Base-by-base conservation (phyloP, 2,113 vertebrate species). In the Pluvianellus socialis region DNA sequence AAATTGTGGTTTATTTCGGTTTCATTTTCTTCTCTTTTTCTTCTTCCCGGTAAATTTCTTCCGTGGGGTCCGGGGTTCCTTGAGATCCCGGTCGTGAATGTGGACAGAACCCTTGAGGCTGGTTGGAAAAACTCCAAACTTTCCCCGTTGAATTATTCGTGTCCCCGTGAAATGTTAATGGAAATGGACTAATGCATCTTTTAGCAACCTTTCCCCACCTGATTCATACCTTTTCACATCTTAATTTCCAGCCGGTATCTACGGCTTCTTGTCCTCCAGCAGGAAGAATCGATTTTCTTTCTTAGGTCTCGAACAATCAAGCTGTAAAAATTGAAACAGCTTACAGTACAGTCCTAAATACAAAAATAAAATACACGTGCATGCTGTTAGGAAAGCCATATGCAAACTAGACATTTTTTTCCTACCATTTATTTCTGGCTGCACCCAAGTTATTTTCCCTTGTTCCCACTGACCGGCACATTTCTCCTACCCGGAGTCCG, bases 331-430 rank as follows among this genome's bases (percentile, higher is more conserved):
- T 10, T 3, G 6, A 35, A 71, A 9, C 44, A 10, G 33, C 3
- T 33, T 32, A 28, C 16, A 24, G 52, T 19, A 32, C 13, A 12
- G 11, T 19, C 6, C 14, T 13, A 9, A 50, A 20, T 15, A 9
- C 38, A 47, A 44, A 63, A 61, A 38, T 2, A 20, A 65, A 59
- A 1, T 49, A 7, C 27, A 13, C 0, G 1, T 14, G 14, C 14
- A 7, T 0, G 6, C 8, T 9, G 26, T 32, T 35, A 28, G 35
- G 40, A 24, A 49, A 42, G 27, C 16, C 49, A 33, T 9, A 9
- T 26, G 32, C 19, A n/a, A 79, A 59, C 2, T 2, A 27, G 7
- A 19, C 4, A 7, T 12, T 63, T 49, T 19, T 68, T 45, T 30
- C 21, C 21, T 20, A 24, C 13, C 9, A 2, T 66, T 88, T 56